phyloP scores from a whole-genome alignment of 2,888 invertebrate genomes.

The Hyppa rectilinea region DNA sequence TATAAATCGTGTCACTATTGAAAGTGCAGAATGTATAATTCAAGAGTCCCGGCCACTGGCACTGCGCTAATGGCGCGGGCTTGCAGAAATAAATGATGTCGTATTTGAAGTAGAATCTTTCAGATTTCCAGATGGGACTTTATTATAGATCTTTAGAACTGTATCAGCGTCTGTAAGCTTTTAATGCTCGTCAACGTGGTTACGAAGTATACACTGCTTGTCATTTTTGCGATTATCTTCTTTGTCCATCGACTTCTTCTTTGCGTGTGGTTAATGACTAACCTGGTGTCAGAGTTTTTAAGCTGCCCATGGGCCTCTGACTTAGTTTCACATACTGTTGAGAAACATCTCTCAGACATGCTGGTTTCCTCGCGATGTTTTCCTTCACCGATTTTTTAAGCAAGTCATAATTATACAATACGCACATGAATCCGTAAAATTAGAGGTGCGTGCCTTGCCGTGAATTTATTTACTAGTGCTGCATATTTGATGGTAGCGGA shows the following conservation, averaged over 20 bases:
- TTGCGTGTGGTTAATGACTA: too few species aligned
- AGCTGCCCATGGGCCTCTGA: too few species aligned
- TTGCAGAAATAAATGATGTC: constrained; percentile 41
- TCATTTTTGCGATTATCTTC: background rate
- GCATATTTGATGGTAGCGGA: constrained; percentile 14
- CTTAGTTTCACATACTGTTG: too few species aligned
- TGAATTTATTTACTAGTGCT: constrained; percentile 13
- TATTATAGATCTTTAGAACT: constrained; percentile 36
- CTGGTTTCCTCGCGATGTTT: too few species aligned
- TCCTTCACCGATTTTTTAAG: too few species aligned
- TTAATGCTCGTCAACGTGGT: constrained; percentile 11
- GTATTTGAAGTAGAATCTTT: constrained; percentile 42
- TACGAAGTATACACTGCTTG: constrained; percentile 6
- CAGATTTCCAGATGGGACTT: constrained; percentile 39
- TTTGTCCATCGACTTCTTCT: background rate
- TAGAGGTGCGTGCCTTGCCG: too few species aligned
- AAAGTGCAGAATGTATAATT: constrained; percentile 57
- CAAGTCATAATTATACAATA: too few species aligned
- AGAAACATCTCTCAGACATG: too few species aligned
- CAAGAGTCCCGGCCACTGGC: constrained; percentile 32
- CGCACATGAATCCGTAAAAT: too few species aligned
- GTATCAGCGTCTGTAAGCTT: constrained; percentile 10
- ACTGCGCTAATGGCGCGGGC: constrained; percentile 50
- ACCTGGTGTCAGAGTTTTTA: too few species aligned
- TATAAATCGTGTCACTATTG: constrained; percentile 42